These are phyloP conservation scores for Crocuta crocuta DNA, from an alignment of 2,113 vertebrate species.

Conservation along the genomic window DNA sequence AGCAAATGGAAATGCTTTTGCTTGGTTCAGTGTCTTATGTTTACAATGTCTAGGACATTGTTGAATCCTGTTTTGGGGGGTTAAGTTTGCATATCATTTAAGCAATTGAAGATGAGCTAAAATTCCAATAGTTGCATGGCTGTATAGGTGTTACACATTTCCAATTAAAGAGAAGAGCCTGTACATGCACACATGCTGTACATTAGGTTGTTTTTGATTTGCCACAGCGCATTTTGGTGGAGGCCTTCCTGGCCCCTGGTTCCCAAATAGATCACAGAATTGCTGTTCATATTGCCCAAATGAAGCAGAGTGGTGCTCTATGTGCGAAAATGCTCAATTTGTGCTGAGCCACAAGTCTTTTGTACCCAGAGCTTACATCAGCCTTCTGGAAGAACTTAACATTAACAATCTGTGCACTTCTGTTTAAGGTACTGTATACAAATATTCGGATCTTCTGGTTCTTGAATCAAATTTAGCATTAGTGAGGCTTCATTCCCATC, in stretches of 20 bases:
- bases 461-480: slow-evolving; percentile 41
- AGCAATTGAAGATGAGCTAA: slow-evolving; percentile 36
- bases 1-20: slow-evolving; percentile 56
- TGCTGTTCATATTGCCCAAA: neutral
- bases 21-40: slow-evolving; percentile 54
- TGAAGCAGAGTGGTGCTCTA: neutral
- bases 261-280: neutral
- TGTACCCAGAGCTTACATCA: neutral
- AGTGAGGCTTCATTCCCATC: slow-evolving; percentile 23
- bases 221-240: neutral
- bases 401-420: slow-evolving; percentile 34
- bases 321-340: slow-evolving; percentile 6
- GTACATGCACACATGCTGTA: neutral
- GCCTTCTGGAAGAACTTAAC: slow-evolving; percentile 48
- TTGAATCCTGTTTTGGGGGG: slow-evolving; percentile 22
- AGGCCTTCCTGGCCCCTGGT: neutral
- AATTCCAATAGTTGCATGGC: neutral
- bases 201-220: neutral
- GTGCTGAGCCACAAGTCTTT: slow-evolving; percentile 13
- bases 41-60: slow-evolving; percentile 41
- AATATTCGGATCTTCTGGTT: slow-evolving; percentile 54
- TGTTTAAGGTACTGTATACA: slow-evolving; percentile 13
- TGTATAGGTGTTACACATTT: neutral
- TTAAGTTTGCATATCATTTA: slow-evolving; percentile 44
- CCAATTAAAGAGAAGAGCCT: neutral